Percentiles rank a stretch among this genome's conserved stretches.
Evolutionary conservation across 2,888 invertebrate genomes (phyloP).

Genomic region (Scaptomyza cyrtandrae): DNA sequence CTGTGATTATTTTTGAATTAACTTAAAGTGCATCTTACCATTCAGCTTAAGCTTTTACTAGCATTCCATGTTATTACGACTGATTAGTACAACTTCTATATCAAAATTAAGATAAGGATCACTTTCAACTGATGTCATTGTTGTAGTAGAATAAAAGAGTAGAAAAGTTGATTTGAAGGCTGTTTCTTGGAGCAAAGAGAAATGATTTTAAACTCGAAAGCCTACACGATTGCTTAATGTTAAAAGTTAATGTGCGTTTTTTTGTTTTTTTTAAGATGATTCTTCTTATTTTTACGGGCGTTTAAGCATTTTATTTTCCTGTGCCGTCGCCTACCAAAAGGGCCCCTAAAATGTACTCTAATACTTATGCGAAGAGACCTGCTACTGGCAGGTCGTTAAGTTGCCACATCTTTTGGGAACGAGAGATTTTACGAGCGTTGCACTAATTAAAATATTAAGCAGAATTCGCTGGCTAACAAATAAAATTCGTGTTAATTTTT

Average conservation of each 20-base stretch:
- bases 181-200: conserved; percentile 6
- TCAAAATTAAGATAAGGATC: conserved; percentile 1
- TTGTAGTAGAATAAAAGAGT: background rate
- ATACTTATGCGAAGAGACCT: conserved; percentile 30
- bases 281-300: conserved; percentile 60
- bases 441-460: conserved; percentile 69
- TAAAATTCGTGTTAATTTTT: conserved; percentile 73
- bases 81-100: background rate
- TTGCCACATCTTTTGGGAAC: conserved; percentile 48
- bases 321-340: conserved; percentile 13
- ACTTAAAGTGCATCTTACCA: background rate
- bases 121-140: conserved; percentile 38
- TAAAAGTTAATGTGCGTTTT: conserved; percentile 61
- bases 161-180: conserved; percentile 14
- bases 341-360: background rate
- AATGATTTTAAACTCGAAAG: conserved; percentile 22
- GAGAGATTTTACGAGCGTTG: conserved; percentile 44
- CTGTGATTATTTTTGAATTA: background rate
- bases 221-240: conserved; percentile 55
- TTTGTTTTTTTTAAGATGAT: conserved; percentile 62
- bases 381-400: conserved; percentile 69
- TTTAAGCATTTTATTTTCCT: conserved; percentile 59
- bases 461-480: conserved; percentile 54
- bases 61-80: background rate
- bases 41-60: background rate